These are phyloP conservation scores for Prosopocoilus inquinatus DNA, from an alignment of 2,888 invertebrate species.

Conservation along the genomic window DNA sequence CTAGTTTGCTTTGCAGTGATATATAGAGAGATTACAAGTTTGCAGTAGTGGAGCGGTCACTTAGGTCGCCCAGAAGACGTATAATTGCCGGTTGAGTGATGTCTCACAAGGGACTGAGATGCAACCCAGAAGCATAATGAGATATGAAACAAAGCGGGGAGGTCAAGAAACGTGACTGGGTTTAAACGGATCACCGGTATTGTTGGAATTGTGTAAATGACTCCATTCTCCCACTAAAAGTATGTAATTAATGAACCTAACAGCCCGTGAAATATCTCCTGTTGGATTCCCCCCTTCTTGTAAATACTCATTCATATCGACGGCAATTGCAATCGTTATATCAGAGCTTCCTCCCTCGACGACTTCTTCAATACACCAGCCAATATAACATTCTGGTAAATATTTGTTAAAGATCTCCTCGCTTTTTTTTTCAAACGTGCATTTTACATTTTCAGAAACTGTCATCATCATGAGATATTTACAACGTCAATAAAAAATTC, in stretches of 20 bases:
- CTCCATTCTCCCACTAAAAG: constrained; percentile 11
- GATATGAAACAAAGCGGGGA: neutral
- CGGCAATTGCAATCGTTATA: no score
- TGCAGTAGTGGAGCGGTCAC: constrained; percentile 3
- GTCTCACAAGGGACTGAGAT: constrained; percentile 1
- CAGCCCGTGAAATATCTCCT: neutral
- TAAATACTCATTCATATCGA: no score
- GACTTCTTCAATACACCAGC: neutral
- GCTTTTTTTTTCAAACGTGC: neutral
- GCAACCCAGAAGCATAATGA: constrained; percentile 1
- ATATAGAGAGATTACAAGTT: constrained; percentile 3
- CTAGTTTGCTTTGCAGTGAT: neutral
- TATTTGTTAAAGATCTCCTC: neutral
- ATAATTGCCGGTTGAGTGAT: constrained; percentile 4
- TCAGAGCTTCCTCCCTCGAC: no score
- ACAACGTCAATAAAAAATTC: no score
- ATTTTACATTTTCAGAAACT: no score
- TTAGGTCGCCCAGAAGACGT: constrained; percentile 3
- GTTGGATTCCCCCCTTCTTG: neutral
- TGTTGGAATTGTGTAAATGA: constrained; percentile 22
- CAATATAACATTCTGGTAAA: constrained; percentile 1
- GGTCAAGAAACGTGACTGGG: constrained; percentile 1
- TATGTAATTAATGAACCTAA: constrained; percentile 22
- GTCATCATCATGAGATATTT: no score
- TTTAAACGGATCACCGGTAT: constrained; percentile 6